These are phyloP conservation scores for Gambusia holbrooki DNA, from an alignment of 2,113 vertebrate genomes.

Conservation along the genomic window DNA sequence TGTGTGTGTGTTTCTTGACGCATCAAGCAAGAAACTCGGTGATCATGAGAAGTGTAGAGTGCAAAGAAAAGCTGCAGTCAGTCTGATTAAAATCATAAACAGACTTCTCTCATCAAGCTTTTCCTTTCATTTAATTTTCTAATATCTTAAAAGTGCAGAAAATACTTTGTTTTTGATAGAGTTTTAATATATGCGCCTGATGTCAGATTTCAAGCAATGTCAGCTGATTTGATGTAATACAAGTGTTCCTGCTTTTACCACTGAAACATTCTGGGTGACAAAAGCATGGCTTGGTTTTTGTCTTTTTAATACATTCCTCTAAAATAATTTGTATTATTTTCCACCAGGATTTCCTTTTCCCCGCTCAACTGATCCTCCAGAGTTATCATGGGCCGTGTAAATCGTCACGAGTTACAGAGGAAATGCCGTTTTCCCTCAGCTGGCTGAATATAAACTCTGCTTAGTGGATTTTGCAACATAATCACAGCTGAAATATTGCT, in stretches of 20 bases:
- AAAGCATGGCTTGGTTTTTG: too few relatives aligned
- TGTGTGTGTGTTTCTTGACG: neutral
- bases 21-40: slow-evolving; percentile 24
- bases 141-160: neutral
- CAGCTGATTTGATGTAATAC: neutral
- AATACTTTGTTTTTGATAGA: neutral
- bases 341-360: too few relatives aligned
- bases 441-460: slow-evolving; percentile 25
- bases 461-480: slow-evolving; percentile 52
- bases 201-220: neutral
- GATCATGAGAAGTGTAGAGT: slow-evolving; percentile 29
- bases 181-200: neutral
- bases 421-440: too few relatives aligned
- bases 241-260: slow-evolving; percentile 19
- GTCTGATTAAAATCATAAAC: slow-evolving; percentile 43
- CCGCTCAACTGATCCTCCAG: too few relatives aligned
- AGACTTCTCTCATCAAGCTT: slow-evolving; percentile 14
- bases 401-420: too few relatives aligned
- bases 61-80: slow-evolving; percentile 31
- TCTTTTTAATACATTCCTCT: too few relatives aligned
- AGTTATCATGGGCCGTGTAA: too few relatives aligned
- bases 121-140: neutral
- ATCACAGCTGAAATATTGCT: slow-evolving; percentile 39
- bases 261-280: too few relatives aligned
- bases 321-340: too few relatives aligned